phyloP scores from a whole-genome alignment of 2,113 vertebrate species.

The Panthera uncia region DNA sequence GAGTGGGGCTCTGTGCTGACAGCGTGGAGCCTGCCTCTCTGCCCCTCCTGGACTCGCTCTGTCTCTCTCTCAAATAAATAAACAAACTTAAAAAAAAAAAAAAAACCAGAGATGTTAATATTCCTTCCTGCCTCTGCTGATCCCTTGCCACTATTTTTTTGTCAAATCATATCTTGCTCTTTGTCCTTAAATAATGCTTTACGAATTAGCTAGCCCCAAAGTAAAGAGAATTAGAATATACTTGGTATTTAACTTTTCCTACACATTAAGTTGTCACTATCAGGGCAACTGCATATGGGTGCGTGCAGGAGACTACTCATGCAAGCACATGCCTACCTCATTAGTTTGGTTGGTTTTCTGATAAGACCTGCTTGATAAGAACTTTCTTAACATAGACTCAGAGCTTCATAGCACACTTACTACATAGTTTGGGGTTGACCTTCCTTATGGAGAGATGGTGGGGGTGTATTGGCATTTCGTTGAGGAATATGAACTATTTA shows the following conservation, averaged over 20 bases:
- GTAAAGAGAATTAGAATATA: not conserved
- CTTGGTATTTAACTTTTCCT: not conserved
- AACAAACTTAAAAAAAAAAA: not conserved
- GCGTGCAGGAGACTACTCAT: not conserved
- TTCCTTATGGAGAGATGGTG: not conserved
- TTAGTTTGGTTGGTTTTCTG: not conserved
- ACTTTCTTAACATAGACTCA: not conserved
- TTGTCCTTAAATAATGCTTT: conserved; percentile 5
- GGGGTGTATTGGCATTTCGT: not conserved
- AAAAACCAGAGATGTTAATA: not conserved
- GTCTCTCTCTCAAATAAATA: too few species aligned
- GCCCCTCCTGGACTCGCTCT: too few species aligned
- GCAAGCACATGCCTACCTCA: not conserved
- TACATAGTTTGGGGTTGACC: not conserved
- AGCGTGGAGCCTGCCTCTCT: too few species aligned
- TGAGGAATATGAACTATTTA: not conserved
- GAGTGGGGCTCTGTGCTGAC: too few species aligned
- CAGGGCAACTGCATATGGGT: not conserved
- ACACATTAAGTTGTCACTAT: not conserved
- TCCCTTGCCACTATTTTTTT: not conserved
- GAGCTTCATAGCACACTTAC: not conserved
- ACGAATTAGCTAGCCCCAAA: not conserved
- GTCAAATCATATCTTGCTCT: not conserved
- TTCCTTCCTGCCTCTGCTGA: not conserved
- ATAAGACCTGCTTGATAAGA: not conserved